Base-by-base conservation (phyloP, 1,140 invertebrate species). In the Drosophila pruinosa region DNA sequence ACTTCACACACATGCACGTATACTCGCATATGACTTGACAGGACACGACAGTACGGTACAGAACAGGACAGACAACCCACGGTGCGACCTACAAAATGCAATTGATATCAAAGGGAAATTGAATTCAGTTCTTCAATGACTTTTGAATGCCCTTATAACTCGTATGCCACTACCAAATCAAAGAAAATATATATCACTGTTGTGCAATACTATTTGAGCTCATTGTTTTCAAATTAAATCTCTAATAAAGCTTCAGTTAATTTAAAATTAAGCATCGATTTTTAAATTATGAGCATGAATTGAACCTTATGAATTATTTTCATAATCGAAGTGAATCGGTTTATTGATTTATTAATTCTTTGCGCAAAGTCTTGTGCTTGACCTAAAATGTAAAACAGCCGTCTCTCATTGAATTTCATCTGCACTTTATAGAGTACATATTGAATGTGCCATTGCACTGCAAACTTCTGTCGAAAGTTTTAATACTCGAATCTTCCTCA, bases 1-100 rank as follows among this genome's bases (percentile, higher is more conserved):
- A 83, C 70, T 78, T 75, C 48, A 64, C 45, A 43, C n/a, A 72
- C 45, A 17, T 34, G 39, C n/a, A 57, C 26, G 59, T 36, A 38
- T 43, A 69, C 21, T 10, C 28, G 10, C 31, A 48, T 48, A 21
- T 31, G 34, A 24, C 24, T 31, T 64, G 48, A 54, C 58, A 34
- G 48, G 15, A 56, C 57, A 63, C 24, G 57, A 62, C 64, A 52
- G 56, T 31, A 58, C 34, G 56, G 56, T 17, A 47, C 2, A 58
- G 22, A 12, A 50, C 41, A 22, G 58, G 31, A 64, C 47, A 53
- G 47, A 48, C 7, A 8, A 24, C 17, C 26, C 38, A 31, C 12
- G 7, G 19, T 26, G 50, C 38, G 72, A 78, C 63, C 45, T n/a
- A 75, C 31, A 68, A 83, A 79, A 72, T 79, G 75, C 72, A 79